Evolutionary conservation across 2,113 vertebrate genomes (phyloP).

Genomic region (Stegastes partitus): DNA sequence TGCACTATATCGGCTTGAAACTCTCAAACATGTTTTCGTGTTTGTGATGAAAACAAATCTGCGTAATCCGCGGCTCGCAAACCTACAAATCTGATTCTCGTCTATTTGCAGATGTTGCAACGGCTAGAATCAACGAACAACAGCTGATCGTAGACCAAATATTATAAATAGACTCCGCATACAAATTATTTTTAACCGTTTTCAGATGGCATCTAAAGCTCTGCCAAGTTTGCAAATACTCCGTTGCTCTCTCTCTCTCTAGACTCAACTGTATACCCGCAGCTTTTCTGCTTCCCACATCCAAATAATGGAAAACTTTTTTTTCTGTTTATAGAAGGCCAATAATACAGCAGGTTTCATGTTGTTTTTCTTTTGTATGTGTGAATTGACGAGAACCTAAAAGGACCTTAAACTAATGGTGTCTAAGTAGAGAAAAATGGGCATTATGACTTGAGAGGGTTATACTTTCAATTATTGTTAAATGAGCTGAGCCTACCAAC

Average conservation of each 20-base stretch:
- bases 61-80: constrained; percentile 1
- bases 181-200: no score
- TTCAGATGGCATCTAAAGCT: constrained; percentile 6
- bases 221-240: background rate
- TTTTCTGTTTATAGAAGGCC: background rate
- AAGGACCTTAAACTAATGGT: constrained; percentile 21
- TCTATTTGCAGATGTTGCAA: no score
- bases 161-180: background rate
- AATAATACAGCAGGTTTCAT: background rate
- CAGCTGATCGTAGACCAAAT: no score
- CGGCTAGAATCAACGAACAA: no score
- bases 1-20: background rate
- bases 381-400: background rate
- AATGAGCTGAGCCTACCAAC: constrained; percentile 55
- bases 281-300: constrained; percentile 2
- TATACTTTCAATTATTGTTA: constrained; percentile 53
- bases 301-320: background rate
- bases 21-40: background rate
- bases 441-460: constrained; percentile 31
- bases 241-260: background rate
- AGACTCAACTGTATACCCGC: background rate
- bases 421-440: constrained; percentile 14
- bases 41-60: background rate
- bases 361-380: background rate
- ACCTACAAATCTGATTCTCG: background rate